Evolutionary conservation across 2,888 invertebrate genomes (phyloP).

Genomic region (Agriopis leucophaearia): DNA sequence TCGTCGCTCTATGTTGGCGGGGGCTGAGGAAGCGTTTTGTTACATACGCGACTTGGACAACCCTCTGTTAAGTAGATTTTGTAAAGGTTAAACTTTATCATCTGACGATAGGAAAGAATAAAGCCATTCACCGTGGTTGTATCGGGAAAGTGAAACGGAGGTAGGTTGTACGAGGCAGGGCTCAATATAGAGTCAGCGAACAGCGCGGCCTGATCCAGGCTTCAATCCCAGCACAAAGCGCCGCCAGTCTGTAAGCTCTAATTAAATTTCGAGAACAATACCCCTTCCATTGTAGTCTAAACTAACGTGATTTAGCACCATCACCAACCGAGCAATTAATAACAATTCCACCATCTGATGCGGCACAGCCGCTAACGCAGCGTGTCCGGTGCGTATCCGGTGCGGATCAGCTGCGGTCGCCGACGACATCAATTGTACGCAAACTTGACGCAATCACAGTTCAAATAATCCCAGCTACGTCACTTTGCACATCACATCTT

Average conservation of each 20-base stretch:
- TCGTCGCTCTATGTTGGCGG: too few relatives aligned
- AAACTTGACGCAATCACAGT: conserved; percentile 8
- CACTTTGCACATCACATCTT: not conserved
- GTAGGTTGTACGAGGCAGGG: not conserved
- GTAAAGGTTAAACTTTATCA: too few relatives aligned
- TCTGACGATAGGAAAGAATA: not conserved
- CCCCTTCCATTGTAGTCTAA: conserved; percentile 10
- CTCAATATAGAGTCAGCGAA: conserved; percentile 1
- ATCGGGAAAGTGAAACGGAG: not conserved
- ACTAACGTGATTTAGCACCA: conserved; percentile 25
- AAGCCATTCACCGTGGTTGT: not conserved
- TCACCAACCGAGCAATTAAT: conserved; percentile 21
- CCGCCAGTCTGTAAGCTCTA: not conserved
- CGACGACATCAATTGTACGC: not conserved
- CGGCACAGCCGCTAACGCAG: conserved; percentile 22
- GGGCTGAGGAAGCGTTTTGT: too few relatives aligned
- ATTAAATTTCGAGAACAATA: conserved; percentile 22
- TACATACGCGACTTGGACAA: too few relatives aligned
- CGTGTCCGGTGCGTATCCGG: conserved; percentile 18
- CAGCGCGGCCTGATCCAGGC: not conserved
- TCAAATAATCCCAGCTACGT: not conserved
- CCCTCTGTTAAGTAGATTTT: too few relatives aligned
- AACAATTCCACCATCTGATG: conserved; percentile 11
- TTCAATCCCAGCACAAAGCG: conserved; percentile 12
- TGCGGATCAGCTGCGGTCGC: conserved; percentile 7